These are phyloP conservation scores for Rhingia rostrata DNA, from an alignment of 2,888 invertebrate genomes.

Conservation along the genomic window DNA sequence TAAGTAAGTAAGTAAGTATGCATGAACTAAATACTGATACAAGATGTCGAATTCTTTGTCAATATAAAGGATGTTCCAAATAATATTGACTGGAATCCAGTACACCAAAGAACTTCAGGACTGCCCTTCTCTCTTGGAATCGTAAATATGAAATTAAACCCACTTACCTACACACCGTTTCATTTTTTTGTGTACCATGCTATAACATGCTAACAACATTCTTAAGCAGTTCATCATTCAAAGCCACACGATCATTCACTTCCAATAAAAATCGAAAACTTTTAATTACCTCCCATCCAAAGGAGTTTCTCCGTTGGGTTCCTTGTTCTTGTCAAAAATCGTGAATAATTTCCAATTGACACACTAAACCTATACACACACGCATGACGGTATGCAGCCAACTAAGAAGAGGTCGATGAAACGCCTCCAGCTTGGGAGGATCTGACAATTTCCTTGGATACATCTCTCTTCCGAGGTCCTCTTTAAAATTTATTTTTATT, in stretches of 20 bases:
- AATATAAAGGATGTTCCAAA: no score
- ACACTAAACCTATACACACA: not conserved
- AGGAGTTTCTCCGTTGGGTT: not conserved
- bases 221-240: conserved; percentile 23
- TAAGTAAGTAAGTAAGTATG: no score
- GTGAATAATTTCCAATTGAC: conserved; percentile 45
- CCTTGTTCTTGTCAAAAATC: not conserved
- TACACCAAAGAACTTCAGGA: no score
- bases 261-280: conserved; percentile 15
- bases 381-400: not conserved
- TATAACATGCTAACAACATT: not conserved
- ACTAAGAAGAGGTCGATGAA: not conserved
- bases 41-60: no score
- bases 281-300: conserved; percentile 33
- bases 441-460: conserved; percentile 9
- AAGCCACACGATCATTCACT: conserved; percentile 19
- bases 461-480: conserved; percentile 1
- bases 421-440: conserved; percentile 29
- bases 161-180: no score
- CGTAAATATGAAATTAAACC: no score
- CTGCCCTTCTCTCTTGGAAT: no score
- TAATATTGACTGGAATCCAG: no score
- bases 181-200: no score
- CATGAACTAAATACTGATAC: no score
- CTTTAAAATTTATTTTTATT: conserved; percentile 14